Evolutionary conservation across 2,888 invertebrate genomes (phyloP).

Genomic region (Coleophora deauratella): DNA sequence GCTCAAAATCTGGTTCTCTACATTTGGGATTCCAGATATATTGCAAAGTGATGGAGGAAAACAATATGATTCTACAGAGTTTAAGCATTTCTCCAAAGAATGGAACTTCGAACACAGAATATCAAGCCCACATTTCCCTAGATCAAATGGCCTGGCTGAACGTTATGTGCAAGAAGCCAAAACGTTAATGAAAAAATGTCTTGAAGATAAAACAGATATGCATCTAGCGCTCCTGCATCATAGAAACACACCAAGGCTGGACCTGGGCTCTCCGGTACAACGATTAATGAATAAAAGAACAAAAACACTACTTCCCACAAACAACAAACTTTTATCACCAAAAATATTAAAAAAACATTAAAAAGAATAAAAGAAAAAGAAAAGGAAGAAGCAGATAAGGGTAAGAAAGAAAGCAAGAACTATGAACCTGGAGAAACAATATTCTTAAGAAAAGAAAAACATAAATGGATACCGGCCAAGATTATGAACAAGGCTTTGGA

Average conservation of each 20-base stretch:
- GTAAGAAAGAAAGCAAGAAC: background rate
- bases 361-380: background rate
- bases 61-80: conserved; percentile 2
- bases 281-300: too few species aligned
- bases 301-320: background rate
- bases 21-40: conserved; percentile 3
- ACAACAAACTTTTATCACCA: background rate
- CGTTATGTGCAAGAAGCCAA: conserved; percentile 7
- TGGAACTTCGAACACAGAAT: conserved; percentile 5
- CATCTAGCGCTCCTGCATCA: background rate
- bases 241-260: background rate
- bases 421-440: background rate
- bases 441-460: background rate
- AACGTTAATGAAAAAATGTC: background rate
- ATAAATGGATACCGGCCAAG: background rate
- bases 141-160: conserved; percentile 6
- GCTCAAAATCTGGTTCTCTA: conserved; percentile 2
- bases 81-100: conserved; percentile 1
- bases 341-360: background rate
- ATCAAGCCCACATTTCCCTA: conserved; percentile 3
- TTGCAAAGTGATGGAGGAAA: background rate
- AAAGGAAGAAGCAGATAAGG: background rate
- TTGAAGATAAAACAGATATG: background rate
- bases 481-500: too few species aligned
- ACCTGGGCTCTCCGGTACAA: background rate